Base-by-base conservation (phyloP, 2,113 vertebrate species). In the Tachysurus vachellii region DNA sequence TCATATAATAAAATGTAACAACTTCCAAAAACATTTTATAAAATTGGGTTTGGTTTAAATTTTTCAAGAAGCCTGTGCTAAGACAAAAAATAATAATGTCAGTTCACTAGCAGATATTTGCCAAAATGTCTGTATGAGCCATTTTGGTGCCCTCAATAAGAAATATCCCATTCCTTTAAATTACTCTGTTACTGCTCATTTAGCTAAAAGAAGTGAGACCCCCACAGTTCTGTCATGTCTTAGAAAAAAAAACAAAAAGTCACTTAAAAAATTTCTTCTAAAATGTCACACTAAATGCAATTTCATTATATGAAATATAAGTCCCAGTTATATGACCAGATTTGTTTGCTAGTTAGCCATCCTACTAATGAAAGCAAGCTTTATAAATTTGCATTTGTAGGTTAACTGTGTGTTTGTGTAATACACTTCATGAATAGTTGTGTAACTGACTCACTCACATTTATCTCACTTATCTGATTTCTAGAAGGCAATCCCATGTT, bases 61-160 rank as follows among this genome's bases (percentile, higher is more conserved):
- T 42, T 71, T 31, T 71, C 68, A 42, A 11, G 64, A 66, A 66
- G 14, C 64, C 21, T 8, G 19, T 21, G 64, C 11, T 12, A 66
- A 28, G 11, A 5, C 14, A 2, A 36, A 70, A 42, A 47, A 12
- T 75, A 47, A 75, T 47, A 73, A 42, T 11, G 10, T 26, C 71
- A 75, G 4, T 75, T 47, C 16, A 31, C 64, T n/a, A 68, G 13
- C 28, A 68, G n/a, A 11, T 16, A 42, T 71, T 50, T 7, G 16
- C 16, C 10, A 71, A 80, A 86, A 83, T 86, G 44, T 57, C 66
- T 81, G 82, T 59, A 17, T 56, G 28, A 23, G 31, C 9, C 68
- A 66, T 42, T 81, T 47, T 79, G 61, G 50, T 85, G 83, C 42
- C 54, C 6, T 47, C 44, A 82, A 16, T 75, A 61, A 53, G 26